Evolutionary conservation across 1,140 invertebrate species (phyloP), one percentile per base, ranked within the genome.

Genomic region (Bicyclus anynana): DNA sequence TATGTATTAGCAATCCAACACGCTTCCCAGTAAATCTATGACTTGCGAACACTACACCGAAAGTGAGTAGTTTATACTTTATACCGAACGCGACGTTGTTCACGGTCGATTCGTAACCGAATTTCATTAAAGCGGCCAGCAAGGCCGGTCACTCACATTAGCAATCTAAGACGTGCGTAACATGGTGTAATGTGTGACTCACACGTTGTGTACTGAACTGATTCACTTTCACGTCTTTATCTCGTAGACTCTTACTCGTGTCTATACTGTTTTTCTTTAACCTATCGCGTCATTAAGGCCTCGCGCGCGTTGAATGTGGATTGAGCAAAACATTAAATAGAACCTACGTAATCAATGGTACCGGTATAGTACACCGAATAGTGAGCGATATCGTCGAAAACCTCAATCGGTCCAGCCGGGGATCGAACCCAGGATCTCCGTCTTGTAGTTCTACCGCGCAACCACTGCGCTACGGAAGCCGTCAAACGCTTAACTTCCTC

Each of bases 101-200:
- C 27, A 2, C 5, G 27, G 27, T 29, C 13, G 40, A 44, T 10
- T 26, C 49, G 54, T 53, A 54, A 53, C 53, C 40, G 53, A 62
- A 52, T 57, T 51, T 62, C 59, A 49, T 49, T 57, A 62, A 48
- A 23, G 37, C 58, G 53, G 40, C 6, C 60, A 49, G 53, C 53
- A 78, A 78, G 76, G 76, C 57, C 76, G 76, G 71, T 74, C 72
- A 70, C 50, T 76, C 65, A 74, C 75, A 69, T 64, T 66, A 53
- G 57, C 62, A 51, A 65, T 62, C 67, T 65, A 66, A 66, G 60
- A 65, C 61, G 62, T 60, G 53, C 61, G 64, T 70, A 75, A 78
- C 59, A 65, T 74, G 65, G 67, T 72, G 71, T 74, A 74, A 74
- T 66, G 49, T 48, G 54, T 64, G 62, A 67, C 29, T 67, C 63